Conservation (phyloP, 2,888 invertebrate species). For the Clepsis dumicolana region DNA sequence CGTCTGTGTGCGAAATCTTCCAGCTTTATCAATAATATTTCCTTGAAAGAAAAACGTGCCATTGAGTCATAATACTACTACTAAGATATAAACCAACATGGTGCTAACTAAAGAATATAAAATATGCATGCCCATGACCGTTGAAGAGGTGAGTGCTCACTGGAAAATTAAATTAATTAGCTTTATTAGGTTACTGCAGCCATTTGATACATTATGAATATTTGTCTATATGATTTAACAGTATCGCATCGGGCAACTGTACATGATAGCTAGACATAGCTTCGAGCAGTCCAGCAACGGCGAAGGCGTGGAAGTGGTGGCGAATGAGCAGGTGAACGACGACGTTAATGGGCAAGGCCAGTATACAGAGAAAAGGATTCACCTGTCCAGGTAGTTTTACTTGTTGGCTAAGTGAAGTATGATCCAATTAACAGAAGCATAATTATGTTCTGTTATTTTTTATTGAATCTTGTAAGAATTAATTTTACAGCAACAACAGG, state of each 20-base stretch:
- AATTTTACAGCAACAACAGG: neutral
- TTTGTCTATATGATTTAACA: constrained; percentile 62
- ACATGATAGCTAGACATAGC: constrained; percentile 98
- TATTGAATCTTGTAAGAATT: neutral
- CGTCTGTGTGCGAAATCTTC: neutral
- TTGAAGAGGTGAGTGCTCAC: constrained; percentile 91
- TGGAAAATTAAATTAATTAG: constrained; percentile 27
- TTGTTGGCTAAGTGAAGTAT: neutral
- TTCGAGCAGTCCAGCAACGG: constrained; percentile 95
- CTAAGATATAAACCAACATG: constrained; percentile 81
- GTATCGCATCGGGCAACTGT: constrained; percentile 96
- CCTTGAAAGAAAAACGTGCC: constrained; percentile 22
- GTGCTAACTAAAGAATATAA: constrained; percentile 95
- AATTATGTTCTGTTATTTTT: neutral
- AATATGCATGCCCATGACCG: constrained; percentile 96
- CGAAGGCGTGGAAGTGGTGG: constrained; percentile 96
- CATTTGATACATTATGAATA: neutral
- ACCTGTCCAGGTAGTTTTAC: constrained; percentile 90
- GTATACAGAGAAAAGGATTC: constrained; percentile 95
- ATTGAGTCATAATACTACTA: neutral
- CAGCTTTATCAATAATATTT: constrained; percentile 18
- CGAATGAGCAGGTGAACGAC: constrained; percentile 93
- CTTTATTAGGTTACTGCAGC: constrained; percentile 3
- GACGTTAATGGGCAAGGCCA: constrained; percentile 93
- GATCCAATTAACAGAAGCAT: neutral